Conservation (phyloP, 1,140 invertebrate genomes). For the Macrotrachela quadricornifera region DNA sequence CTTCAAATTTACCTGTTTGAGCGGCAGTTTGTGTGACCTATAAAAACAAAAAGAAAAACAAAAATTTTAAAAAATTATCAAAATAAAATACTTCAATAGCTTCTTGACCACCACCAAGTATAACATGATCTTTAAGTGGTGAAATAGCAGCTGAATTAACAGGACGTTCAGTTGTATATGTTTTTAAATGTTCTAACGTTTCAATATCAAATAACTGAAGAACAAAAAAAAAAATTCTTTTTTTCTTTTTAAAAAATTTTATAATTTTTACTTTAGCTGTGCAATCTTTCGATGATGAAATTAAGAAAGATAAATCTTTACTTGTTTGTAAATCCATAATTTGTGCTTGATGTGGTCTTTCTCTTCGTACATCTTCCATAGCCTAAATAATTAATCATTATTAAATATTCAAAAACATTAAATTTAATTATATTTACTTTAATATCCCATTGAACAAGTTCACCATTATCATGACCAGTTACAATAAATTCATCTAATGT, state of each 20-base stretch:
- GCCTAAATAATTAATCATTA: neutral
- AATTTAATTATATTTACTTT: conserved; percentile 37
- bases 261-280: conserved; percentile 47
- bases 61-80: no score
- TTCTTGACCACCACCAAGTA: conserved; percentile 82
- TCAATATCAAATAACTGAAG: conserved; percentile 68
- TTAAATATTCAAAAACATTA: conserved; percentile 1
- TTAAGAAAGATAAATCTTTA: conserved; percentile 78
- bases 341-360: conserved; percentile 52
- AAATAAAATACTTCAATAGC: conserved; percentile 76
- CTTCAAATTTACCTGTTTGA: conserved; percentile 84
- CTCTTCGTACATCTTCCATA: conserved; percentile 32
- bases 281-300: conserved; percentile 79
- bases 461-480: conserved; percentile 79
- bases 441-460: conserved; percentile 69
- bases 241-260: neutral
- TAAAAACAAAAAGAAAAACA: no score
- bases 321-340: conserved; percentile 90
- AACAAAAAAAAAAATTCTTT: conserved; percentile 11
- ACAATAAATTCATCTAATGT: conserved; percentile 68
- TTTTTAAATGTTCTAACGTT: conserved; percentile 60
- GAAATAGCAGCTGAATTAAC: conserved; percentile 89
- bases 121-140: conserved; percentile 70
- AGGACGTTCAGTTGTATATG: conserved; percentile 81
- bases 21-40: conserved; percentile 57